A percentile compares a stretch with the other conserved stretches of the same genome.
phyloP scores from a whole-genome alignment of 2,797 vertebrate species.

The Microchirus variegatus region DNA sequence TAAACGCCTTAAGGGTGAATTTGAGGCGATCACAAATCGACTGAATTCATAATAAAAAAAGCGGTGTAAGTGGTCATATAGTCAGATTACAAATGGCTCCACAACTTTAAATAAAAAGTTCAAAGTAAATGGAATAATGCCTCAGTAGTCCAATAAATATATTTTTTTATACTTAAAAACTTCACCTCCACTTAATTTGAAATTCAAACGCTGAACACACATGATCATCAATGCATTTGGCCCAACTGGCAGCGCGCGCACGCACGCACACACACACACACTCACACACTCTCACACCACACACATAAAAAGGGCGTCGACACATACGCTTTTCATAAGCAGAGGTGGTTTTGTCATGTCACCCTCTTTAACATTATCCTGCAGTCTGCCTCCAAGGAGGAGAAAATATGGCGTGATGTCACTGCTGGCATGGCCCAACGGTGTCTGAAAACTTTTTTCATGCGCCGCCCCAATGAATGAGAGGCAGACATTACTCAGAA shows the following conservation, averaged over 20 bases:
- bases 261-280: constrained; percentile 31
- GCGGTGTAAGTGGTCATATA: neutral
- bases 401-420: constrained; percentile 83
- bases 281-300: constrained; percentile 27
- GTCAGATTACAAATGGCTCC: constrained; percentile 15
- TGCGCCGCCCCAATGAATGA: constrained; percentile 80
- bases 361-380: constrained; percentile 61
- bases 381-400: constrained; percentile 53
- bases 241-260: constrained; percentile 26
- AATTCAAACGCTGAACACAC: constrained; percentile 55
- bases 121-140: constrained; percentile 59
- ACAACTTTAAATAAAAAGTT: constrained; percentile 47
- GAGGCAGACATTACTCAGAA: constrained; percentile 90
- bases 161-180: constrained; percentile 42
- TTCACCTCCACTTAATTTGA: neutral
- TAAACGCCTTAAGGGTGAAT: constrained; percentile 6
- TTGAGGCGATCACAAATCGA: constrained; percentile 22
- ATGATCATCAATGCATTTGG: constrained; percentile 35
- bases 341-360: constrained; percentile 69
- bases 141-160: constrained; percentile 43
- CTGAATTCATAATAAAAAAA: constrained; percentile 19
- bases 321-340: constrained; percentile 48
- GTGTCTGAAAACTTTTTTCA: constrained; percentile 80
- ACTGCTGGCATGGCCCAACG: constrained; percentile 81
- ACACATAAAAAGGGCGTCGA: constrained; percentile 61